Evolutionary conservation across 2,113 vertebrate species (phyloP).

Genomic region (Microtus richardsoni): DNA sequence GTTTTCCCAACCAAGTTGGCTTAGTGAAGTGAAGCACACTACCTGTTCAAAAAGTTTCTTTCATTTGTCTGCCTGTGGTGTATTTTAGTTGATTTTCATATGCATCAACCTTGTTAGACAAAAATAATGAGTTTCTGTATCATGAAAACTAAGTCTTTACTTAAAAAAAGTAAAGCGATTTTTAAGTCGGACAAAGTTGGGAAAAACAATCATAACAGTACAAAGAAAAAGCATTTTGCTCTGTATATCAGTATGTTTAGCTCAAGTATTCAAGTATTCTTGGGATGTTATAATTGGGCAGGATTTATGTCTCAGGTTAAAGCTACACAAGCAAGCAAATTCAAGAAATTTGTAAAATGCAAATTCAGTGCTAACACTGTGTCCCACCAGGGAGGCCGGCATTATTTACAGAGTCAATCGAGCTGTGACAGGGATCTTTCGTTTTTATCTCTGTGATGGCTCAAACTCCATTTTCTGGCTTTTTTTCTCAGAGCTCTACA

Average conservation of each 20-base stretch:
- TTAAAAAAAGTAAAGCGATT: slow-evolving; percentile 42
- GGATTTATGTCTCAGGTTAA: slow-evolving; percentile 58
- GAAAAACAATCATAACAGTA: slow-evolving; percentile 45
- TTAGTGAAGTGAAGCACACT: not conserved
- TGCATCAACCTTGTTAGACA: not conserved
- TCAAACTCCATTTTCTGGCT: slow-evolving; percentile 45
- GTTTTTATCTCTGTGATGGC: slow-evolving; percentile 67
- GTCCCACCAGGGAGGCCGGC: slow-evolving; percentile 37
- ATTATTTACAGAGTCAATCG: slow-evolving; percentile 85
- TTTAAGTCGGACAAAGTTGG: not conserved
- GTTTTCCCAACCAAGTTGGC: slow-evolving; percentile 9
- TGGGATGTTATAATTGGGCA: not conserved
- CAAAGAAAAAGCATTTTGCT: slow-evolving; percentile 41
- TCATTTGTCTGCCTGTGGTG: not conserved
- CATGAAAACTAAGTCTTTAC: slow-evolving; percentile 2
- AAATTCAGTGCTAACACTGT: slow-evolving; percentile 72
- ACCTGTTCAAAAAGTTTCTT: not conserved
- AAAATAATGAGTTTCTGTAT: slow-evolving; percentile 44
- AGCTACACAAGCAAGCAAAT: slow-evolving; percentile 3
- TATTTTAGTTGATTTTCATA: slow-evolving; percentile 56
- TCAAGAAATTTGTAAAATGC: slow-evolving; percentile 65
- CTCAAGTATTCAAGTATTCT: slow-evolving; percentile 26
- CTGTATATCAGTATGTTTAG: slow-evolving; percentile 48
- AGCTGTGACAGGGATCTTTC: slow-evolving; percentile 50
- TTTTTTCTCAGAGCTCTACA: slow-evolving; percentile 71